Evolutionary conservation across 2,888 invertebrate species (phyloP).

Genomic region (Creontiades dilutus): DNA sequence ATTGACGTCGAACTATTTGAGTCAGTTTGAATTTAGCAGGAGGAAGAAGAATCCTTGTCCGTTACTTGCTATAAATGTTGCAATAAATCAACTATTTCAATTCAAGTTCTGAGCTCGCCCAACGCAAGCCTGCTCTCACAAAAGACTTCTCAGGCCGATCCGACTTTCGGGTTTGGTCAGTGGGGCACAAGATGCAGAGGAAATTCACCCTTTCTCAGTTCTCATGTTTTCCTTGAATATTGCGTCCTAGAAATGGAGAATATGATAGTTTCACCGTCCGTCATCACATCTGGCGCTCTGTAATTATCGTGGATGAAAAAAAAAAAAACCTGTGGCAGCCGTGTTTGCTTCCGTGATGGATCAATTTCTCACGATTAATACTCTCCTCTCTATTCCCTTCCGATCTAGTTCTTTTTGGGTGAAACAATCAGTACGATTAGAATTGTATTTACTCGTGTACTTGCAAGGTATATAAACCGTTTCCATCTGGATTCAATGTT

Average conservation of each 20-base stretch:
- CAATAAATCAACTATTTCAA: no score
- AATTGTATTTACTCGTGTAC: not conserved
- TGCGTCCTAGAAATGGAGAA: not conserved
- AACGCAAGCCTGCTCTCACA: not conserved
- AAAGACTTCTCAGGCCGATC: not conserved
- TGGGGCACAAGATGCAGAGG: constrained; percentile 3
- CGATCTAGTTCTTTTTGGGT: not conserved
- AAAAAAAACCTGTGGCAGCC: not conserved
- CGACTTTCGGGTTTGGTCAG: not conserved
- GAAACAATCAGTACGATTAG: not conserved
- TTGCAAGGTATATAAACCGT: no score
- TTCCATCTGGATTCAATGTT: no score
- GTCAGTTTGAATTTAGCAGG: no score
- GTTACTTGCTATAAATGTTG: no score
- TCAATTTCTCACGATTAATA: not conserved
- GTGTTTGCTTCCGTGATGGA: not conserved
- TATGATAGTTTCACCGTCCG: not conserved
- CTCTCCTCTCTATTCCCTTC: not conserved
- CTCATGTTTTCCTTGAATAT: not conserved
- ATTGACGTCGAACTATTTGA: no score
- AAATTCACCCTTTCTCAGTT: not conserved
- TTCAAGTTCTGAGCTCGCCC: not conserved
- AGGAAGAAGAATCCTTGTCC: no score
- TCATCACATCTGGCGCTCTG: not conserved
- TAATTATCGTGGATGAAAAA: not conserved